Conservation (phyloP, 2,797 vertebrate genomes). For the Schizopygopsis malacanthus region DNA sequence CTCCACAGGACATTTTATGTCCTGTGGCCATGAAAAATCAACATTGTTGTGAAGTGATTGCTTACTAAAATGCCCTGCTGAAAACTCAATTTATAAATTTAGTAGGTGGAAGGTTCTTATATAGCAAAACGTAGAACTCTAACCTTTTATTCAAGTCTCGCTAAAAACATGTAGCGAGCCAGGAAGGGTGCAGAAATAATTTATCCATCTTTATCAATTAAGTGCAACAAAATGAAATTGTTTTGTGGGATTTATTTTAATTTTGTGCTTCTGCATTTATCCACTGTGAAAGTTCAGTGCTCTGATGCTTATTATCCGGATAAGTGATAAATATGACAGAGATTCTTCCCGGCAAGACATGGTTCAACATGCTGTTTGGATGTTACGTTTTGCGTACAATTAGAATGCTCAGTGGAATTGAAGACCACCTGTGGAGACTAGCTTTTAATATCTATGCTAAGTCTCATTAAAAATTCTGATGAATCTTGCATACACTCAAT, state of each 20-base stretch:
- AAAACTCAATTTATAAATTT: slow-evolving; percentile 24
- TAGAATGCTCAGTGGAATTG: slow-evolving; percentile 57
- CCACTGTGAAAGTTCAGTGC: background rate
- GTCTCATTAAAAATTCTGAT: slow-evolving; percentile 72
- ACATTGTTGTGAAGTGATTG: slow-evolving; percentile 20
- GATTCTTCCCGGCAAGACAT: slow-evolving; percentile 42
- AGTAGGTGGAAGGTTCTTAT: background rate
- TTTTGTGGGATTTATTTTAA: background rate
- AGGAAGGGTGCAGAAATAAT: slow-evolving; percentile 14
- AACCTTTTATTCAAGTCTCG: slow-evolving; percentile 16
- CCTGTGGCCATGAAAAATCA: slow-evolving; percentile 41
- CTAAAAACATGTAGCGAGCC: background rate
- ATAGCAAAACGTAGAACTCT: background rate
- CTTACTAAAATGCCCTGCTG: slow-evolving; percentile 17
- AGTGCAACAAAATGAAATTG: background rate
- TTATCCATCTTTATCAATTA: background rate
- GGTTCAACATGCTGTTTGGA: slow-evolving; percentile 49
- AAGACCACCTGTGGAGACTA: slow-evolving; percentile 61
- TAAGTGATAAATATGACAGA: slow-evolving; percentile 39
- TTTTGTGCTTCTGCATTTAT: slow-evolving; percentile 9
- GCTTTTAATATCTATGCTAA: slow-evolving; percentile 65
- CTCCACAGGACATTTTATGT: slow-evolving; percentile 15
- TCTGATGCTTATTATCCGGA: slow-evolving; percentile 34
- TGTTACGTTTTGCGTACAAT: slow-evolving; percentile 50
- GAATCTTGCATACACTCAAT: slow-evolving; percentile 59